phyloP scores from a whole-genome alignment of 2,113 vertebrate species.

The Nibea albiflora region DNA sequence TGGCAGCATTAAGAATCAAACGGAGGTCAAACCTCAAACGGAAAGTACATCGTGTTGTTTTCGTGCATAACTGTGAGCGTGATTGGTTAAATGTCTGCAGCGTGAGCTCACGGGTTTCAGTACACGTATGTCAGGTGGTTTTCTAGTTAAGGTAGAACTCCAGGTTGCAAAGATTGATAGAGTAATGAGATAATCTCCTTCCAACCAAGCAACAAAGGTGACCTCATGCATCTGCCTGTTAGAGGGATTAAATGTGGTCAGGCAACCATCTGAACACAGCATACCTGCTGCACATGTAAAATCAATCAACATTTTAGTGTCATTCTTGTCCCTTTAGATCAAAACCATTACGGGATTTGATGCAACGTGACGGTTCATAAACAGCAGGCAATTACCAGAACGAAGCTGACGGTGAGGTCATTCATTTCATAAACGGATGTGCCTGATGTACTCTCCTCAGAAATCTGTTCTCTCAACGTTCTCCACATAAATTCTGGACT shows the following conservation, averaged over 20 bases:
- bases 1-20: too few species aligned
- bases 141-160: not conserved
- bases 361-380: slow-evolving; percentile 50
- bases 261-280: slow-evolving; percentile 9
- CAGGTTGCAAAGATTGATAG: slow-evolving; percentile 5
- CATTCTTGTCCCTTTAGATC: slow-evolving; percentile 42
- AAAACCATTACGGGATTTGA: slow-evolving; percentile 28
- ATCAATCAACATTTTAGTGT: slow-evolving; percentile 35
- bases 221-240: slow-evolving; percentile 60
- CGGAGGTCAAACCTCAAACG: too few species aligned
- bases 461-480: slow-evolving; percentile 16
- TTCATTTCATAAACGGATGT: slow-evolving; percentile 54
- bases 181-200: slow-evolving; percentile 24
- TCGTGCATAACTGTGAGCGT: too few species aligned
- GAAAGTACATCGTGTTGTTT: too few species aligned
- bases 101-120: not conserved
- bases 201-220: slow-evolving; percentile 30
- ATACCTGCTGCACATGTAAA: slow-evolving; percentile 49
- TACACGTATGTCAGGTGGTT: not conserved
- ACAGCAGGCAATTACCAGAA: slow-evolving; percentile 38
- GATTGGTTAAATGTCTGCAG: not conserved
- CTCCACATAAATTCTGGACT: slow-evolving; percentile 24
- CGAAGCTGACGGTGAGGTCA: slow-evolving; percentile 54
- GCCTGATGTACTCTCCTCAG: slow-evolving; percentile 41
- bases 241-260: slow-evolving; percentile 50